Base-by-base conservation (phyloP, 2,888 invertebrate species). In the Halictus ligatus region DNA sequence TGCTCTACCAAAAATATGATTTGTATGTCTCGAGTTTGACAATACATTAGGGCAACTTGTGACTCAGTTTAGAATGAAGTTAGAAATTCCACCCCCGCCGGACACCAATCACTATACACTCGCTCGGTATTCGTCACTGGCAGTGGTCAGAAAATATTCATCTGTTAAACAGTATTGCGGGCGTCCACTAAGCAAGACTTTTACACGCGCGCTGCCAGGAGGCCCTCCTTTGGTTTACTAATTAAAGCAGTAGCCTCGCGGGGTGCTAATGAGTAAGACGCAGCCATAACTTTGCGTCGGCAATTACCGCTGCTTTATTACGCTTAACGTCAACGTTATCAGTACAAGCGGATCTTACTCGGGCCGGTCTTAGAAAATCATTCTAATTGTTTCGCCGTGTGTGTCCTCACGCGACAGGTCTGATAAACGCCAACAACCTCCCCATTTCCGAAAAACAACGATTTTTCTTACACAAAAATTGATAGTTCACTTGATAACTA, bases 301-400 rank as follows among this genome's bases (percentile, higher is more conserved):
- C 89, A 93, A 93, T 93, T 93, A 92, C 89, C 91, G 87, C 90
- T 90, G 90, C 88, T 89, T 93, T 92, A 93, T 92, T 92, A 87
- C 90, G 89, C 88, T 91, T 90, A 89, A 87, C 90, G 89, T 92
- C 88, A 88, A 85, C 84, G 80, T 92, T 92, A 92, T 93, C 92
- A 85, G 84, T 85, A 82, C 75, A 71, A 80, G 78, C 77, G 81
- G 84, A 93, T 93, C 92, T 89, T 71, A 35, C 75, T 83, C 84
- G 80, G 50, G 73, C 75, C 54, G 40, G 78, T 15, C 54, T 67
- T 58, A 50, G 75, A 46, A 48, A 84, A 89, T 77, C 75, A 48
- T 86, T 76, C 81, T 81, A 81, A 86, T 86, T 85, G 60, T 78
- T 78, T 67, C 83, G 25, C 75, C 75, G 75, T 35, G 58, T 58